Percentiles rank a stretch among this genome's conserved stretches.
phyloP scores from a whole-genome alignment of 2,113 vertebrate genomes.

The Isurus oxyrinchus region DNA sequence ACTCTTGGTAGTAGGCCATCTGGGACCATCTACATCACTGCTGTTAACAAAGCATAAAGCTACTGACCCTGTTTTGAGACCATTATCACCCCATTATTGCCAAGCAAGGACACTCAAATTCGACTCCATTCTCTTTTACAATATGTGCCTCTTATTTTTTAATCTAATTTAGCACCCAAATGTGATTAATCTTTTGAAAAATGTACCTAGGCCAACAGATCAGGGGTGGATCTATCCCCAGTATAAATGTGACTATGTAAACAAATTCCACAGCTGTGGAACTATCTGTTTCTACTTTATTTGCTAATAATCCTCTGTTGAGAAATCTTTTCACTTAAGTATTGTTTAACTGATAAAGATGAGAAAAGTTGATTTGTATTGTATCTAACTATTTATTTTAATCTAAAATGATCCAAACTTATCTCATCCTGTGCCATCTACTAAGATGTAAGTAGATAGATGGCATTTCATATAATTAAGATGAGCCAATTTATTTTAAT shows the following conservation, averaged over 20 bases:
- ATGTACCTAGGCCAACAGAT: not conserved
- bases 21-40: not conserved
- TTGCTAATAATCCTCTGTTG: not conserved
- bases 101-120: not conserved
- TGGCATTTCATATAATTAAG: not conserved
- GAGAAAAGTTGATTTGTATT: not conserved
- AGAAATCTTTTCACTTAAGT: not conserved
- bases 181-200: not conserved
- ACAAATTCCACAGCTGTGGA: not conserved
- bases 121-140: not conserved
- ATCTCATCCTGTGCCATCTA: not conserved
- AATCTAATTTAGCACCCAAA: not conserved
- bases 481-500: not conserved
- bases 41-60: not conserved
- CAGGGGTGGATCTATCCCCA: not conserved
- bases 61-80: not conserved
- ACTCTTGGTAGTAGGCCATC: not conserved
- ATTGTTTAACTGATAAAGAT: not conserved
- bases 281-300: not conserved
- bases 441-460: not conserved
- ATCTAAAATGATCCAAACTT: not conserved
- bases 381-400: not conserved
- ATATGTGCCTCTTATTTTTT: too few species aligned
- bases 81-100: not conserved
- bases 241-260: not conserved